Percentiles rank a stretch among this genome's conserved stretches.
Conservation (phyloP, 2,888 invertebrate species). For the Gerosis bhagava region DNA sequence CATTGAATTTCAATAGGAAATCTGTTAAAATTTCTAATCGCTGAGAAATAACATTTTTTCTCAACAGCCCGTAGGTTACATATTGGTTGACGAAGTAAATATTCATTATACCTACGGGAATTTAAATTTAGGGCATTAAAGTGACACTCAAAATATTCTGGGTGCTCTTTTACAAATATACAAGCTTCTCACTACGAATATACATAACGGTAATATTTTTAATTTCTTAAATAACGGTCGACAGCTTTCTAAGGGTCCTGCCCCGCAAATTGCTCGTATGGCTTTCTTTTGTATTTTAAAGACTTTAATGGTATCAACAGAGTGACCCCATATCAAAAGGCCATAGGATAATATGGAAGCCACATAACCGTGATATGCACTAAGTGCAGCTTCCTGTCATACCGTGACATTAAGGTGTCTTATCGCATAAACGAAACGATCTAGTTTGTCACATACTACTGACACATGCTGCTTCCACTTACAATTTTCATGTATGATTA, state of each 20-base stretch:
- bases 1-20: too few species aligned
- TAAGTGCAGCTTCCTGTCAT: neutral
- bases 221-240: neutral
- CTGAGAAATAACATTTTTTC: too few species aligned
- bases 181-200: too few species aligned
- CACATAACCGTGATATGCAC: too few species aligned
- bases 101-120: too few species aligned
- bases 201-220: neutral
- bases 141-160: too few species aligned
- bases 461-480: constrained; percentile 1
- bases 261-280: too few species aligned
- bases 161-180: too few species aligned
- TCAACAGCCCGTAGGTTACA: too few species aligned
- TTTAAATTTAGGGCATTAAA: too few species aligned
- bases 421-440: neutral
- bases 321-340: neutral
- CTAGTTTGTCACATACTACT: neutral
- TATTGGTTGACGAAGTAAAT: too few species aligned
- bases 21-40: too few species aligned
- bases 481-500: neutral
- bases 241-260: neutral
- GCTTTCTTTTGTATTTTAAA: neutral
- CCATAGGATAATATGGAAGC: neutral
- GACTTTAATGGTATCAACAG: neutral
- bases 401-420: neutral